phyloP scores from a whole-genome alignment of 2,113 vertebrate genomes.

The Larimichthys crocea region DNA sequence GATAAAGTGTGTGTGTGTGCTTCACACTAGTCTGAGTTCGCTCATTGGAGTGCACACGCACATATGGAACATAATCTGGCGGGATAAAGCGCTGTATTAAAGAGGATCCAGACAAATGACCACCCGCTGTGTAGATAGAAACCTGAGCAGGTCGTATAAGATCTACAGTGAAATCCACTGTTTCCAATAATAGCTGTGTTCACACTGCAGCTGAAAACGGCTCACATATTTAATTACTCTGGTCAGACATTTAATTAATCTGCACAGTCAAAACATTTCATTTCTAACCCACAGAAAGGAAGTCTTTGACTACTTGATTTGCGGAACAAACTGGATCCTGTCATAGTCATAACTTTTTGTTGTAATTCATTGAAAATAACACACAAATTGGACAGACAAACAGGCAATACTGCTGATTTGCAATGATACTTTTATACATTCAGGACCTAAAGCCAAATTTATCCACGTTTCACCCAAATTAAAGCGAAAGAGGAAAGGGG shows the following conservation, averaged over 20 bases:
- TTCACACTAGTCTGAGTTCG: slow-evolving; percentile 45
- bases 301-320: neutral
- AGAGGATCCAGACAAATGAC: slow-evolving; percentile 62
- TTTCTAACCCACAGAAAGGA: neutral
- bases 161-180: slow-evolving; percentile 27
- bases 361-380: neutral
- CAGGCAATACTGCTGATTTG: neutral
- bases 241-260: neutral
- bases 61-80: slow-evolving; percentile 66
- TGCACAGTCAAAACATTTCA: neutral
- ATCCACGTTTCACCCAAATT: neutral
- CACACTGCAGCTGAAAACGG: slow-evolving; percentile 12
- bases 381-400: neutral
- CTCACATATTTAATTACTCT: neutral
- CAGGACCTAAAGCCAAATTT: neutral
- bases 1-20: slow-evolving; percentile 54
- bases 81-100: slow-evolving; percentile 64
- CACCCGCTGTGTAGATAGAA: slow-evolving; percentile 56
- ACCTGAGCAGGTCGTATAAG: slow-evolving; percentile 43
- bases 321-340: neutral
- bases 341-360: neutral
- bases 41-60: slow-evolving; percentile 44
- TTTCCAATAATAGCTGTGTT: slow-evolving; percentile 23
- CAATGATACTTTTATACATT: too few species aligned
- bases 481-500: neutral